Percentiles rank a stretch among this genome's conserved stretches.
These are phyloP conservation scores for Polia nebulosa DNA, from an alignment of 2,888 invertebrate species.

Conservation along the genomic window DNA sequence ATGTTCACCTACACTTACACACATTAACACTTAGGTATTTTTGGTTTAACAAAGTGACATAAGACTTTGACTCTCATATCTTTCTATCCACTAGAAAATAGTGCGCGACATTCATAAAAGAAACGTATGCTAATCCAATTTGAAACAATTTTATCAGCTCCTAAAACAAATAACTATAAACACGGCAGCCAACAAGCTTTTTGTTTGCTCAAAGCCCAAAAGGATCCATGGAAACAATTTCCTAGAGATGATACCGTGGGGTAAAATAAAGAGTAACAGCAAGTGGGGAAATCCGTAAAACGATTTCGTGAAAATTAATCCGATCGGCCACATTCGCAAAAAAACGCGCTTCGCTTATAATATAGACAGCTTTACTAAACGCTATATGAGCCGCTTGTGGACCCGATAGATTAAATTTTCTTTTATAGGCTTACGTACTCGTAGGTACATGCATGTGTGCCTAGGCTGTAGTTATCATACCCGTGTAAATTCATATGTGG, in stretches of 20 bases:
- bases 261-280: slow-evolving; percentile 88
- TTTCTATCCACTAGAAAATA: slow-evolving; percentile 1
- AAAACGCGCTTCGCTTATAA: slow-evolving; percentile 63
- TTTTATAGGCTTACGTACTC: slow-evolving; percentile 46
- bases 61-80: neutral
- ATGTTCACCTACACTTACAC: neutral
- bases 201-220: slow-evolving; percentile 78
- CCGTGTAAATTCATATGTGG: slow-evolving; percentile 35
- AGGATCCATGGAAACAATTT: slow-evolving; percentile 87
- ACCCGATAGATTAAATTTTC: slow-evolving; percentile 58
- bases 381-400: slow-evolving; percentile 49
- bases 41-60: neutral
- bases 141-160: slow-evolving; percentile 59
- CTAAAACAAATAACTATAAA: slow-evolving; percentile 65
- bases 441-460: slow-evolving; percentile 8
- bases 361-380: slow-evolving; percentile 59
- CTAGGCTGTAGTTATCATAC: slow-evolving; percentile 33
- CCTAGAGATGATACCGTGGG: slow-evolving; percentile 86
- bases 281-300: slow-evolving; percentile 85
- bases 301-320: slow-evolving; percentile 88
- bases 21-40: neutral
- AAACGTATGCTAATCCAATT: slow-evolving; percentile 50
- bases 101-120: slow-evolving; percentile 24
- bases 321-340: slow-evolving; percentile 78
- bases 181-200: slow-evolving; percentile 65